These are phyloP conservation scores for Hydrotaea diabolus DNA, from an alignment of 2,888 invertebrate genomes.

Conservation along the genomic window DNA sequence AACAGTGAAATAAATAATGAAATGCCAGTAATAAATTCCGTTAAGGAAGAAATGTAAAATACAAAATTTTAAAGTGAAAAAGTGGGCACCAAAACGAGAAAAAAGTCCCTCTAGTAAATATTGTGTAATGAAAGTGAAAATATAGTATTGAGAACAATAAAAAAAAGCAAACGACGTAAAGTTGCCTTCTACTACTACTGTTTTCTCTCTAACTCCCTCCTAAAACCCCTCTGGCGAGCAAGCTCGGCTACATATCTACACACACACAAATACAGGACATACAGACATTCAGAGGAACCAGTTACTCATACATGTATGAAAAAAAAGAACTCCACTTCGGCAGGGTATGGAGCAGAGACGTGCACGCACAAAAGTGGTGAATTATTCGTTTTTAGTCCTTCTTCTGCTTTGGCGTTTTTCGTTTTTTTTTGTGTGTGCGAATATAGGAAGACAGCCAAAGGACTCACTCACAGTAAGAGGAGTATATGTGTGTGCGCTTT, in stretches of 20 bases:
- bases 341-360: conserved; percentile 1
- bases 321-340: neutral
- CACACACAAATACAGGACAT: conserved; percentile 35
- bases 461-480: conserved; percentile 21
- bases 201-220: neutral
- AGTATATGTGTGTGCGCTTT: neutral
- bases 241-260: conserved; percentile 57
- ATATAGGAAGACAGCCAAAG: neutral
- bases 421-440: neutral
- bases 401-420: neutral
- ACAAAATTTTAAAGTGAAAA: neutral
- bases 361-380: conserved; percentile 25
- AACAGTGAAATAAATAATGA: neutral
- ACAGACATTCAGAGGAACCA: conserved; percentile 12
- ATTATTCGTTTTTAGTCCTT: neutral
- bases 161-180: conserved; percentile 57
- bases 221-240: no score
- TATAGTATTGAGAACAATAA: conserved; percentile 62
- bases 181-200: conserved; percentile 51
- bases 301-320: conserved; percentile 40
- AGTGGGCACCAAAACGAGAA: conserved; percentile 13
- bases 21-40: conserved; percentile 26
- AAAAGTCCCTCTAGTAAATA: conserved; percentile 65
- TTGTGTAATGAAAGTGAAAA: conserved; percentile 75
- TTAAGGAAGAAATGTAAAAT: conserved; percentile 68